Evolutionary conservation across 2,797 vertebrate genomes (phyloP).

Genomic region (Meda fulgida): DNA sequence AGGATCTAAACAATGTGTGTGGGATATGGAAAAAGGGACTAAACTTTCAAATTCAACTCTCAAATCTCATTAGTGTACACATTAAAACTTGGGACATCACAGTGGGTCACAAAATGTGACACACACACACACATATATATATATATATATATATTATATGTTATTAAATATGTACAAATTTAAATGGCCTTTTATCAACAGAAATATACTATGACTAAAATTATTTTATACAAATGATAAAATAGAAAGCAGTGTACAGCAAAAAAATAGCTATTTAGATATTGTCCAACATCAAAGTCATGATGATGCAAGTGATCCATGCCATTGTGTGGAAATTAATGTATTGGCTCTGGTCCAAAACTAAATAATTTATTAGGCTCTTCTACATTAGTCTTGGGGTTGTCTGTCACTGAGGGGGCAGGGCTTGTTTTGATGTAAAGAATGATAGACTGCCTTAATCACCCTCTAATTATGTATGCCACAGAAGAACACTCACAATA

Average conservation of each 20-base stretch:
- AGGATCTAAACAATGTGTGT: neutral
- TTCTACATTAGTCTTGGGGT: neutral
- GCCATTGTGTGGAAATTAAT: neutral
- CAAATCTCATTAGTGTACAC: neutral
- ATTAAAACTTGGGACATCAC: neutral
- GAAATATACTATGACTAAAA: neutral
- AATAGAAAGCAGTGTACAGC: neutral
- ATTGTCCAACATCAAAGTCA: neutral
- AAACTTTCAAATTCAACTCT: neutral
- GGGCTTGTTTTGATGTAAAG: conserved; percentile 39
- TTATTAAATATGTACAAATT: neutral
- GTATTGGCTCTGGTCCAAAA: neutral
- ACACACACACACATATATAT: too few species aligned
- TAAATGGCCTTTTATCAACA: neutral
- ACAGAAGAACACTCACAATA: conserved; percentile 32
- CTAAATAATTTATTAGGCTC: conserved; percentile 31
- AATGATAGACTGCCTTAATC: conserved; percentile 11
- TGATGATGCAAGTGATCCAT: neutral
- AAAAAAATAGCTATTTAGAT: neutral
- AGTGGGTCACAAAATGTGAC: neutral
- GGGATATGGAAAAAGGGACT: neutral
- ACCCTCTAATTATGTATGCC: conserved; percentile 16
- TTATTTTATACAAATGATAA: neutral
- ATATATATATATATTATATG: too few species aligned
- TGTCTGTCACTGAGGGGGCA: conserved; percentile 2